Evolutionary conservation across 2,113 vertebrate species (phyloP).

Genomic region (Natator depressus): DNA sequence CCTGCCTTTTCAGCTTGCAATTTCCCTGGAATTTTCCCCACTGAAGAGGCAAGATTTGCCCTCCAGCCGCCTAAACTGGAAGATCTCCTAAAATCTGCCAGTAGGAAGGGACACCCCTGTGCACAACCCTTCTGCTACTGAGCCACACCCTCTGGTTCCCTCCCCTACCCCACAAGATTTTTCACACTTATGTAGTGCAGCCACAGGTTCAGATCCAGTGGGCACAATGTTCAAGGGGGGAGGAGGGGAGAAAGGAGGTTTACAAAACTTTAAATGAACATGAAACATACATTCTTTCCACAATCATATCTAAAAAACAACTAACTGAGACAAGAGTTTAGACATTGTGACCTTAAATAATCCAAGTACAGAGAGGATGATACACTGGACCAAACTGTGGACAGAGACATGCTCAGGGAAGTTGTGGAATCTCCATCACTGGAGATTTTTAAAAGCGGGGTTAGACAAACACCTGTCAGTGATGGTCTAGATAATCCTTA

Average conservation of each 20-base stretch:
- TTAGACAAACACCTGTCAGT: too few species aligned
- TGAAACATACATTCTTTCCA: fast-evolving
- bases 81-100: fast-evolving
- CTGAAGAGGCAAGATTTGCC: fast-evolving
- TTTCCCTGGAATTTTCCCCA: background rate
- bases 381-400: background rate
- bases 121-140: slow-evolving; percentile 19
- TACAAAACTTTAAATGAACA: background rate
- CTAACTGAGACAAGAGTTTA: background rate
- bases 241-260: too few species aligned
- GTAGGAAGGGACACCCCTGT: slow-evolving; percentile 31
- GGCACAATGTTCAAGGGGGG: background rate
- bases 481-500: too few species aligned
- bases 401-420: background rate
- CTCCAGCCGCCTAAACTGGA: fast-evolving
- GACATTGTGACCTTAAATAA: fast-evolving
- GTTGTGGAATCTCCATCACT: too few species aligned
- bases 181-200: slow-evolving; percentile 1
- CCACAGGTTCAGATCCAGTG: background rate
- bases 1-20: background rate
- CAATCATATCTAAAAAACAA: background rate
- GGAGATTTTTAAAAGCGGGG: too few species aligned
- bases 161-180: background rate
- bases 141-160: background rate
- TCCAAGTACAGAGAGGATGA: background rate